A percentile compares a stretch with the other conserved stretches of the same genome.
These are phyloP conservation scores for Anolis carolinensis DNA, from an alignment of 2,113 vertebrate species.

Conservation along the genomic window DNA sequence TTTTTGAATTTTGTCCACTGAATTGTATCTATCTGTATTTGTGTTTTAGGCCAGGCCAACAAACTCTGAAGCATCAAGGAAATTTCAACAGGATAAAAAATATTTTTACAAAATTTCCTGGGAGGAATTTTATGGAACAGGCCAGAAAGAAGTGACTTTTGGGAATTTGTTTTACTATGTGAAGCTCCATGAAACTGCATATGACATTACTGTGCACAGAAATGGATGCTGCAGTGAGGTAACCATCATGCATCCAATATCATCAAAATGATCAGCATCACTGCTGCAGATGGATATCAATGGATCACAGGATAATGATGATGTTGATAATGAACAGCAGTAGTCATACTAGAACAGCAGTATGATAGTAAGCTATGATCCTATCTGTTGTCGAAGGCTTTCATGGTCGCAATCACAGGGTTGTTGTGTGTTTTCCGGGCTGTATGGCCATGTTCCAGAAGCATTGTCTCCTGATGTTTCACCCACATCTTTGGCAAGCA, in stretches of 20 bases:
- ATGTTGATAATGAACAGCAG: no score
- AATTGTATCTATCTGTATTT: background rate
- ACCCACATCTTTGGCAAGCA: no score
- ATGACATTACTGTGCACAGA: background rate
- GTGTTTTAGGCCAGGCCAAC: background rate
- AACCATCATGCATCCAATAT: no score
- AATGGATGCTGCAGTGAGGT: background rate
- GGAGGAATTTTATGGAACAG: background rate
- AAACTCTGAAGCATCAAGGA: background rate
- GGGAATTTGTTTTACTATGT: background rate
- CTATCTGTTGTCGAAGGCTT: no score
- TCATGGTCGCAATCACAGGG: no score
- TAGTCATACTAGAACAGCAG: no score
- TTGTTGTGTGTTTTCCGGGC: no score
- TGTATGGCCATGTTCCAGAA: no score
- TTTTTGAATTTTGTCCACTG: background rate
- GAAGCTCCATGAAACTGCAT: background rate
- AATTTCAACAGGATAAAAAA: conserved; percentile 4
- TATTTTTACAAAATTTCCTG: background rate
- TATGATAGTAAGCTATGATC: no score
- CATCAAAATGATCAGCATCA: background rate
- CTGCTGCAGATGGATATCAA: background rate
- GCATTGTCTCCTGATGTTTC: no score
- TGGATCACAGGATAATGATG: background rate
- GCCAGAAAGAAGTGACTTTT: background rate